Percentiles rank a stretch among this genome's conserved stretches.
Evolutionary conservation across 2,113 vertebrate genomes (phyloP).

Genomic region (Bungarus multicinctus): DNA sequence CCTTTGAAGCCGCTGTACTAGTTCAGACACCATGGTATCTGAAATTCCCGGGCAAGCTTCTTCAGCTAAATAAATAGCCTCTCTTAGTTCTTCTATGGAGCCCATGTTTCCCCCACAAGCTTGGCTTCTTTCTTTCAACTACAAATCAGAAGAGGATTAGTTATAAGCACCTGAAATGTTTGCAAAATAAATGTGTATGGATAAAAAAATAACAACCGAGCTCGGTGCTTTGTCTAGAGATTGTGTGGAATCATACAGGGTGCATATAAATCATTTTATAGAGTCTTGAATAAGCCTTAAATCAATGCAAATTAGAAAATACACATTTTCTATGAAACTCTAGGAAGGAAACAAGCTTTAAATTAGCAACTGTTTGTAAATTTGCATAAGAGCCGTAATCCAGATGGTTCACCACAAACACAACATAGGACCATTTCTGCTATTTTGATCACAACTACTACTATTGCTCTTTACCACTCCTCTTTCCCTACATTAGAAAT

Average conservation of each 20-base stretch:
- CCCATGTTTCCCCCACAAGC: constrained; percentile 81
- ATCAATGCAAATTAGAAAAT: background rate
- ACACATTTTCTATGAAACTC: background rate
- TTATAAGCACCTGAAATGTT: background rate
- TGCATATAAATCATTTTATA: background rate
- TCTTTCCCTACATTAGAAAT: background rate
- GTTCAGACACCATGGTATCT: constrained; percentile 89
- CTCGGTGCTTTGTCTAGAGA: background rate
- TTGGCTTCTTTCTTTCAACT: constrained; percentile 88
- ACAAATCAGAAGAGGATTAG: constrained; percentile 8
- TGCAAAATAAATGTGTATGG: background rate
- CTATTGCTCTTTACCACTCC: background rate
- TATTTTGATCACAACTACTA: background rate
- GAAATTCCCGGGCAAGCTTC: constrained; percentile 89
- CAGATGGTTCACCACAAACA: background rate
- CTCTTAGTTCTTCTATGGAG: constrained; percentile 84
- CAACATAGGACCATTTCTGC: background rate
- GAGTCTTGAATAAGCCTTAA: background rate
- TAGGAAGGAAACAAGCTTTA: background rate
- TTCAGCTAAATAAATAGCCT: constrained; percentile 88
- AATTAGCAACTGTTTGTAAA: background rate
- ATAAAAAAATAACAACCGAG: background rate
- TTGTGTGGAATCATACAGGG: background rate
- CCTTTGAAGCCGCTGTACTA: constrained; percentile 93
- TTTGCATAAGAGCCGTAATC: background rate